Percentiles rank a stretch among this genome's conserved stretches.
Evolutionary conservation across 2,888 invertebrate species (phyloP).

Genomic region (Dicyrtomina minuta): DNA sequence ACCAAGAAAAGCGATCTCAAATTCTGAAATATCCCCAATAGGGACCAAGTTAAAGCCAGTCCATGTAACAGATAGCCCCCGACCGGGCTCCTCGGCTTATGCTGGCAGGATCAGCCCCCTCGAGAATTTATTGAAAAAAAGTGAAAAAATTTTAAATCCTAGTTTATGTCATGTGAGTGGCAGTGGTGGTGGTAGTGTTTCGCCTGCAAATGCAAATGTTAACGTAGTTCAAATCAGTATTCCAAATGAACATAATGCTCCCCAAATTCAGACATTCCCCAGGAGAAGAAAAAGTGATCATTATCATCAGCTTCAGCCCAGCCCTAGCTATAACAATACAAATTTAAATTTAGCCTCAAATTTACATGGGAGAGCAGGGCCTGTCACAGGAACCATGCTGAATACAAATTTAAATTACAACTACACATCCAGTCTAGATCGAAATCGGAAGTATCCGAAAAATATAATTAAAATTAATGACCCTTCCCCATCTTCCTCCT

Average conservation of each 20-base stretch:
- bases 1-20: background rate
- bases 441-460: conserved; percentile 17
- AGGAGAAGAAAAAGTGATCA: conserved; percentile 7
- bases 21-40: background rate
- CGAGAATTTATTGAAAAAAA: conserved; percentile 34
- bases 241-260: background rate
- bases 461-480: conserved; percentile 11
- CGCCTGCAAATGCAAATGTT: background rate
- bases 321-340: conserved; percentile 12
- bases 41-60: background rate
- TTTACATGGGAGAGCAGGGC: no score
- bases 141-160: conserved; percentile 35
- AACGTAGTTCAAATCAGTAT: conserved; percentile 19
- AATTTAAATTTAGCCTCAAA: background rate
- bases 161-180: background rate
- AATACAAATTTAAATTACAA: background rate
- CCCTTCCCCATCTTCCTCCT: background rate
- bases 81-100: background rate
- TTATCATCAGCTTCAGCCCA: conserved; percentile 19
- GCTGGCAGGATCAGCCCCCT: background rate
- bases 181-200: background rate
- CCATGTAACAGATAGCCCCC: background rate
- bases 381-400: no score
- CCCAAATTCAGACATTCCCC: conserved; percentile 29
- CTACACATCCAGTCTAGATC: conserved; percentile 5